Conservation (phyloP, 2,888 invertebrate genomes). For the Prosapia bicincta region DNA sequence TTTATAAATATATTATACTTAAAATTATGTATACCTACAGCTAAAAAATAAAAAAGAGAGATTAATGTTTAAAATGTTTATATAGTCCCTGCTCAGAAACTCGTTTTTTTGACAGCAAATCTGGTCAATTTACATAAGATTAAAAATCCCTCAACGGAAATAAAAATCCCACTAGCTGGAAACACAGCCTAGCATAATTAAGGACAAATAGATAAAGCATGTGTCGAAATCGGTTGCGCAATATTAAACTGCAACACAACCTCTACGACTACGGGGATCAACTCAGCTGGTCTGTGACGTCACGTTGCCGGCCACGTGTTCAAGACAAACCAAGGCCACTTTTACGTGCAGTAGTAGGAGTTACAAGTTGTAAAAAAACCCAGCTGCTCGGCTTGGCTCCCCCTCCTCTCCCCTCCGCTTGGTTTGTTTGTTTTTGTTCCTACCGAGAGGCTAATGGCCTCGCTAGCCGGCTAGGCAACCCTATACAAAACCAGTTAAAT, state of each 20-base stretch:
- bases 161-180: too few relatives aligned
- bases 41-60: too few relatives aligned
- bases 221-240: neutral
- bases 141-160: too few relatives aligned
- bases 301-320: neutral
- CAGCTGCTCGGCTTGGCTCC: neutral
- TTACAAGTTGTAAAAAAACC: slow-evolving; percentile 2
- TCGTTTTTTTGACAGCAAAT: too few relatives aligned
- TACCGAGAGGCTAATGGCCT: neutral
- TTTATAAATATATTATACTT: too few relatives aligned
- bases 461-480: neutral
- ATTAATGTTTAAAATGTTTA: too few relatives aligned
- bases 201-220: neutral
- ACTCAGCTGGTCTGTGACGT: neutral
- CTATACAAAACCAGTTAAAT: neutral
- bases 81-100: too few relatives aligned
- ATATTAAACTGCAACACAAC: neutral
- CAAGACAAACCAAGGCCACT: neutral
- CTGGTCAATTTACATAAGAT: too few relatives aligned
- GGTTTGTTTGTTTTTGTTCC: neutral
- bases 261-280: neutral
- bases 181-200: too few relatives aligned
- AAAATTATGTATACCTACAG: too few relatives aligned
- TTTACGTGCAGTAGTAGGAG: slow-evolving; percentile 2
- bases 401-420: neutral